Base-by-base conservation (phyloP, 2,888 invertebrate genomes). In the Piscicola geometra region DNA sequence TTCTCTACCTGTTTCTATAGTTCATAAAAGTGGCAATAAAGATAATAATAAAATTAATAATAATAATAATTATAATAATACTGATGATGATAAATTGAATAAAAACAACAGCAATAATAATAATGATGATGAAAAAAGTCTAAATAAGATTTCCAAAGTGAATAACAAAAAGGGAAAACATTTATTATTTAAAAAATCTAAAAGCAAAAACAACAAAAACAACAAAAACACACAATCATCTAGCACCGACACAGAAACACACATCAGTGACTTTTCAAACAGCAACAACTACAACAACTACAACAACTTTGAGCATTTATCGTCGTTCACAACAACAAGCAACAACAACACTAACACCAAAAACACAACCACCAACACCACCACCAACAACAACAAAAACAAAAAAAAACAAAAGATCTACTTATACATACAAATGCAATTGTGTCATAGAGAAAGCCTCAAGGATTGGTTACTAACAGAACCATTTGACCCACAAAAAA, bases 381-480 rank as follows among this genome's bases (percentile, higher is more conserved):
- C 18, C 30, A 71, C 9, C 52, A 47, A 47, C 71, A 52, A n/a
- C 56, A 47, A 52, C n/a, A n/a, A n/a, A n/a, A n/a, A n/a, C n/a
- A n/a, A n/a, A n/a, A n/a, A n/a, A n/a, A n/a, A n/a, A n/a, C n/a
- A n/a, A n/a, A 82, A 82, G 66, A 89, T 91, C 83, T 93, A 91
- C 85, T 88, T 98, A 25, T 97, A 94, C 84, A 98, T 98, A 84
- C 97, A 98, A 87, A 98, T 98, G 97, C 95, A 98, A 86, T 87
- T 98, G 78, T 98, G 97, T 82, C 90, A 90, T 75, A 90, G 91
- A 82, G 91, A 93, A 82, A 95, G 93, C 79, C 87, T 99, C 56
- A 91, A 92, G 82, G 94, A 96, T 82, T 98, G 97, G 98, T 87
- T 98, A 52, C 80, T 79, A 78, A 81, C 80, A 50, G 83, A 83